Evolutionary conservation across 2,797 vertebrate species (phyloP).

Genomic region (Linurgus olivaceus): DNA sequence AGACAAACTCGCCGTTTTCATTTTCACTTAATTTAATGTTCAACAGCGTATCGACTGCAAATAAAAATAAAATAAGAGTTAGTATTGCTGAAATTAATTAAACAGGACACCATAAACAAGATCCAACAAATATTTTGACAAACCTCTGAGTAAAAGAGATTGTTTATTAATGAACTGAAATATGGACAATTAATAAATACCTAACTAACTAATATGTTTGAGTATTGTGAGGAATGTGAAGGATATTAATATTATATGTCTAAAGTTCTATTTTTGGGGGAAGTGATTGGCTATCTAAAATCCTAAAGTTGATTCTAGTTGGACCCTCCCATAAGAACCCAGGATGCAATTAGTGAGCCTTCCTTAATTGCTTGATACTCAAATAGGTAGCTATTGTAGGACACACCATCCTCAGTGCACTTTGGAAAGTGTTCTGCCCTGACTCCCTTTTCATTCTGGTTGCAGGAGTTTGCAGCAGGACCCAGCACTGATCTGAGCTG

Average conservation of each 20-base stretch:
- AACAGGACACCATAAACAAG: not conserved
- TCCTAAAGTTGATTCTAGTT: not conserved
- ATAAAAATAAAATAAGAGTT: slow-evolving; percentile 43
- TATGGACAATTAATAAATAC: not conserved
- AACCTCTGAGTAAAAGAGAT: not conserved
- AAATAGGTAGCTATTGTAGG: not conserved
- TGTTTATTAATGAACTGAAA: not conserved
- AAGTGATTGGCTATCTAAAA: not conserved
- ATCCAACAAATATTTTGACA: not conserved
- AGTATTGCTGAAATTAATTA: not conserved
- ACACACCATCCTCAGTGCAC: not conserved
- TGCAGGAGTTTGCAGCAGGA: not conserved
- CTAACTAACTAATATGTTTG: not conserved
- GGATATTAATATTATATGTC: not conserved
- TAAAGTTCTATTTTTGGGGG: not conserved
- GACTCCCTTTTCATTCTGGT: not conserved
- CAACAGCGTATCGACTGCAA: slow-evolving; percentile 83
- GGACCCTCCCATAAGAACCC: not conserved
- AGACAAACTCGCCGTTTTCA: slow-evolving; percentile 81
- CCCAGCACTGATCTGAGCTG: not conserved
- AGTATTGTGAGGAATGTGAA: not conserved
- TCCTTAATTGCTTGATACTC: not conserved
- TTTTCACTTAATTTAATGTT: slow-evolving; percentile 89
- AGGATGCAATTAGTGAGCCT: not conserved
- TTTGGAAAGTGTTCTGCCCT: not conserved